Base-by-base conservation (phyloP, 2,888 invertebrate genomes). In the Aethes cnicana region DNA sequence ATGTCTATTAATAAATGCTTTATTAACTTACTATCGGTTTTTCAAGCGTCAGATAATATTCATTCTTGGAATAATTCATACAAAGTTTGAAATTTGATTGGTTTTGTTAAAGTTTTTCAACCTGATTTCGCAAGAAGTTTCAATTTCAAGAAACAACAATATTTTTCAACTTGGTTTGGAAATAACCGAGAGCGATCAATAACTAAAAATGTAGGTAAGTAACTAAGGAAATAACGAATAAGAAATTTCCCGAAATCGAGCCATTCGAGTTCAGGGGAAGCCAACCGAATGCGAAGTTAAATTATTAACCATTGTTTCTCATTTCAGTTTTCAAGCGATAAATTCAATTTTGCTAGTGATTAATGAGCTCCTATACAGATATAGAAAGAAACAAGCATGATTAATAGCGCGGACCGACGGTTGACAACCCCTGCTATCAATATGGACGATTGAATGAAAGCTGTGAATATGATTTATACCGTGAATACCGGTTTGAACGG, bases 341-440 rank as follows among this genome's bases (percentile, higher is more conserved):
- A 39, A 52, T 52, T 52, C 52, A 52, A 52, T 52, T 52, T 33
- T 16, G 9, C 41, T 8, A 3, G 25, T 52, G 52, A 52, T 52
- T 46, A 52, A 52, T 52, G 52, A 20, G 21, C 25, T 37, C 25
- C 21, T 16, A 49, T 44, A 20, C 18, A 39, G 39, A 52, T 50
- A 36, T 28, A 43, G 37, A 52, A 39, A 39, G 14, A 39, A 46
- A 46, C 52, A 46, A 52, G 39, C 25, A 46, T 52, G 50, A 52
- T 52, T 46, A 46, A 52, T 52, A 20, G 44, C 8, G 20, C 14
- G 16, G 33, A 26, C 14, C 41, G 11, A 3, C 16, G 23, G 37
- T 39, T 50, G 43, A 39, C 50, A 23, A 20, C 12, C 41, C 16
- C 39, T 16, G 41, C 25, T 23, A 30, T 41, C 25, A 42, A 42